A percentile compares a stretch with the other conserved stretches of the same genome.
phyloP scores from a whole-genome alignment of 1,140 invertebrate species.

The Atta texana region DNA sequence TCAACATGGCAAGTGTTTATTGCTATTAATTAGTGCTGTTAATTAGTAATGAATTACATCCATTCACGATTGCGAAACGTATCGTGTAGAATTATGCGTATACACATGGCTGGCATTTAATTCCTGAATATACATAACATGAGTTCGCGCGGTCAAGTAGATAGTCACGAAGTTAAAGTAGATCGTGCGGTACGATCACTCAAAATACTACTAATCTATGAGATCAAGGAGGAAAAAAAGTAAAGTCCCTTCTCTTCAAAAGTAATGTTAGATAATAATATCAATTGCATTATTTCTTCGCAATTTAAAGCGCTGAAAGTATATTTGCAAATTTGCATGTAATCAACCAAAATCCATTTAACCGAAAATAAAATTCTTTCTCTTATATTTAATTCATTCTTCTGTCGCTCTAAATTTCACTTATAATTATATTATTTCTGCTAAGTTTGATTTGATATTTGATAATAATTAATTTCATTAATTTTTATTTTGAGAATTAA shows the following conservation, averaged over 20 bases:
- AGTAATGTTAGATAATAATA: neutral
- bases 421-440: constrained; percentile 11
- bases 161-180: constrained; percentile 58
- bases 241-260: neutral
- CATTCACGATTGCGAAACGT: constrained; percentile 35
- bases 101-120: constrained; percentile 23
- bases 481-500: neutral
- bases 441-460: neutral
- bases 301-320: too few species aligned
- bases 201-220: constrained; percentile 13
- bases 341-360: too few species aligned
- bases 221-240: constrained; percentile 8
- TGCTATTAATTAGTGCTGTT: constrained; percentile 39
- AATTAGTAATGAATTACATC: neutral
- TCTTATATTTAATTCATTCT: too few species aligned
- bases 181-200: constrained; percentile 23
- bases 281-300: neutral
- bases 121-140: constrained; percentile 15
- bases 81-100: constrained; percentile 29
- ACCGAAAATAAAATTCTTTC: too few species aligned
- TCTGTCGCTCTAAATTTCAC: too few species aligned
- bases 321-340: too few species aligned
- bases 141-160: constrained; percentile 35
- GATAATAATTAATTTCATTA: neutral
- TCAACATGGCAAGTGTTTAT: constrained; percentile 40